Conservation (phyloP, 2,113 vertebrate genomes). For the Porphyrio hochstetteri region DNA sequence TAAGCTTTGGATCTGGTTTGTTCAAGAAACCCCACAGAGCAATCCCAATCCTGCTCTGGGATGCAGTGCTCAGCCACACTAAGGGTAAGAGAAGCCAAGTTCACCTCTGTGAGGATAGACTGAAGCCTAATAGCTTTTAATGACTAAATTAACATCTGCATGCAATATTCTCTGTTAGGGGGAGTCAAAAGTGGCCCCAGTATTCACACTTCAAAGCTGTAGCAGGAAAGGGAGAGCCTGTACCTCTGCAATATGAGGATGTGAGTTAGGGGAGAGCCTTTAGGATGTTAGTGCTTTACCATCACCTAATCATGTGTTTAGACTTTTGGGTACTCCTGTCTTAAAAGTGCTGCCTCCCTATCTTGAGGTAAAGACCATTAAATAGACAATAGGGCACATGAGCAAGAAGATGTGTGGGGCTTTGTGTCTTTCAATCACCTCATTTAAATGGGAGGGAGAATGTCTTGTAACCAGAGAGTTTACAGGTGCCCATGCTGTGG, state of each 20-base stretch:
- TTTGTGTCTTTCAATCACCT: not conserved
- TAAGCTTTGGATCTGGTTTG: fast-evolving
- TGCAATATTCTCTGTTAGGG: fast-evolving
- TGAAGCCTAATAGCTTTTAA: not conserved
- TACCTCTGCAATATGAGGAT: not conserved
- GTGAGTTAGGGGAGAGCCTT: not conserved
- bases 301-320: not conserved
- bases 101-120: not conserved
- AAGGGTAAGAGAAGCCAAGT: not conserved
- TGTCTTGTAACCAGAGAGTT: not conserved
- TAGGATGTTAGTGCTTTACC: not conserved
- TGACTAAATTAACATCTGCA: not conserved
- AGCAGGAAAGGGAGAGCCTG: not conserved
- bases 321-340: not conserved
- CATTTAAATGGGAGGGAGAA: not conserved
- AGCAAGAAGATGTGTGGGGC: not conserved
- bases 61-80: not conserved
- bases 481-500: not conserved
- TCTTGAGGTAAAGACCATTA: not conserved
- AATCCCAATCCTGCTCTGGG: fast-evolving
- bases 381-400: not conserved
- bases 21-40: not conserved
- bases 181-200: not conserved
- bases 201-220: not conserved
- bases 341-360: not conserved